These are phyloP conservation scores for Peromyscus attwateri DNA, from an alignment of 2,797 vertebrate species.

Conservation along the genomic window DNA sequence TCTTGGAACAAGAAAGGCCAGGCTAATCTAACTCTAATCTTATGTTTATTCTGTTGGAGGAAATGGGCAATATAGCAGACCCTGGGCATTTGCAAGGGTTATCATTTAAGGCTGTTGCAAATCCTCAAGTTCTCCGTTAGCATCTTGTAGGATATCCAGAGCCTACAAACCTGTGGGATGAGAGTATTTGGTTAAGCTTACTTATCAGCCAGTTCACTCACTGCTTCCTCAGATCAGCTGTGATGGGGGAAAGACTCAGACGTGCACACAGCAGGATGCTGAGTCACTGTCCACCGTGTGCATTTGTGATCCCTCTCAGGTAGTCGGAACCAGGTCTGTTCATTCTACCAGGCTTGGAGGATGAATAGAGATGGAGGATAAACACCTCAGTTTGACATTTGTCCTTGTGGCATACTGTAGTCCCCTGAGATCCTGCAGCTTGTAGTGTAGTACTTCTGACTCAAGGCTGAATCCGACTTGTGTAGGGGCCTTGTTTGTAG, in stretches of 20 bases:
- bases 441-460: background rate
- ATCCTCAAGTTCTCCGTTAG: background rate
- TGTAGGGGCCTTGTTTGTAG: background rate
- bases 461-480: background rate
- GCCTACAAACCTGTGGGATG: background rate
- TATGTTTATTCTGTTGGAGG: slow-evolving; percentile 59
- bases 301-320: background rate
- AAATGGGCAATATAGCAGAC: background rate
- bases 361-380: background rate
- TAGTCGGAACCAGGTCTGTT: background rate
- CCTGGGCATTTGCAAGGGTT: slow-evolving; percentile 8
- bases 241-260: background rate
- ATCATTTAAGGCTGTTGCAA: slow-evolving; percentile 56
- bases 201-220: slow-evolving; percentile 8
- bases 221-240: background rate
- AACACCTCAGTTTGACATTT: background rate
- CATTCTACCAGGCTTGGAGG: background rate
- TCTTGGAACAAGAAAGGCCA: slow-evolving; percentile 30
- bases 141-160: background rate
- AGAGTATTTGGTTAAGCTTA: slow-evolving; percentile 40
- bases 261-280: background rate
- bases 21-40: slow-evolving; percentile 37
- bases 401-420: background rate
- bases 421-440: background rate
- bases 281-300: background rate